Percentiles rank a stretch among this genome's conserved stretches.
phyloP scores from a whole-genome alignment of 2,797 vertebrate species.

The Eleutherodactylus coqui region DNA sequence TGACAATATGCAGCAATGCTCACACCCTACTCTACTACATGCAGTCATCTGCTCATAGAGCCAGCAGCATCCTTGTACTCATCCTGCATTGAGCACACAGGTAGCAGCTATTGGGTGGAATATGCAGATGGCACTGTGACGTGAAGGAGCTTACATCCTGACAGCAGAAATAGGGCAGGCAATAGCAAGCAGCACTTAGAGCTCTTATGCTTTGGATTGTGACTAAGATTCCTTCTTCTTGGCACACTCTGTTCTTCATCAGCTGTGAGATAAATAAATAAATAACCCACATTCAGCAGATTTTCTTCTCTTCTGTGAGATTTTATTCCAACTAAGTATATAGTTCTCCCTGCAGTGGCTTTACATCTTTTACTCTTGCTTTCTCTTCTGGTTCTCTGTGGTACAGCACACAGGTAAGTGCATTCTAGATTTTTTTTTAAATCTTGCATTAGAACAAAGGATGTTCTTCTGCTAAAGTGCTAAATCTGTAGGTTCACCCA shows the following conservation, averaged over 20 bases:
- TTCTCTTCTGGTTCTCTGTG: not conserved
- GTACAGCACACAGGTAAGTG: slow-evolving; percentile 46
- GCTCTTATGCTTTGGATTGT: slow-evolving; percentile 71
- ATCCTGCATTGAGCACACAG: slow-evolving; percentile 68
- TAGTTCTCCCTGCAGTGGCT: slow-evolving; percentile 38
- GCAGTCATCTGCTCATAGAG: slow-evolving; percentile 62
- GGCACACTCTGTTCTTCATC: slow-evolving; percentile 21
- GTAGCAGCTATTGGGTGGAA: slow-evolving; percentile 79
- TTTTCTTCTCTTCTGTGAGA: slow-evolving; percentile 30
- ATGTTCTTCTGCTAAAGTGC: not conserved
- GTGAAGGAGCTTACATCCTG: slow-evolving; percentile 85
- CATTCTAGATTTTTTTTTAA: not conserved
- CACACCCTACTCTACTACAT: slow-evolving; percentile 20
- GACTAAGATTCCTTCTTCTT: slow-evolving; percentile 47
- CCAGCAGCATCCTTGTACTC: slow-evolving; percentile 38
- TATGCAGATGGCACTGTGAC: slow-evolving; percentile 83
- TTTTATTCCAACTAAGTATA: slow-evolving; percentile 24
- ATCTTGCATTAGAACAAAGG: not conserved
- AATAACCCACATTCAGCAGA: not conserved
- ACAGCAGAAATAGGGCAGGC: slow-evolving; percentile 89
- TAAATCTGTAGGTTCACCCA: not conserved
- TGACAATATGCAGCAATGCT: not conserved
- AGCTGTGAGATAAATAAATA: slow-evolving; percentile 17
- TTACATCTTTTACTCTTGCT: slow-evolving; percentile 25
- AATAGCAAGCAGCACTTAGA: slow-evolving; percentile 71